phyloP scores from a whole-genome alignment of 1,140 invertebrate genomes.

The Geopemphigus sp. region DNA sequence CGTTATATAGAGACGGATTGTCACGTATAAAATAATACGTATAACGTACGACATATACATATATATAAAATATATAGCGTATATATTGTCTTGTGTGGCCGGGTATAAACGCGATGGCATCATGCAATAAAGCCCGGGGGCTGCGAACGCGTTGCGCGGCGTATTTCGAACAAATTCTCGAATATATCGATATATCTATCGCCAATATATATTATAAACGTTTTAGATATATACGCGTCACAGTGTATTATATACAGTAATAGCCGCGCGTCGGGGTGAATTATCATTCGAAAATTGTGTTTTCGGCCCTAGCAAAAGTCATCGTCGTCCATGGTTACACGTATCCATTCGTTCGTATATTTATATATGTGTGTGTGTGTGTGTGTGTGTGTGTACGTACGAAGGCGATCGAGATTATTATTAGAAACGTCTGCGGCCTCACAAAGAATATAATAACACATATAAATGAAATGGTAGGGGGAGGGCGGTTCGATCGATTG shows the following conservation, averaged over 20 bases:
- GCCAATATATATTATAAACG: no score
- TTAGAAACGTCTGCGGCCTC: neutral
- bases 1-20: slow-evolving; percentile 29
- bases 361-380: no score
- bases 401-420: slow-evolving; percentile 9
- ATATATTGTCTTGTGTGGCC: slow-evolving; percentile 12
- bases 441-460: neutral
- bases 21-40: neutral
- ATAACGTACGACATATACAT: no score
- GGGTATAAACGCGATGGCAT: no score
- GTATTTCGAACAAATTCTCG: slow-evolving; percentile 12
- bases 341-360: no score
- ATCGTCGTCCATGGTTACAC: no score
- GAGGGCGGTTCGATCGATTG: no score
- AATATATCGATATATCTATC: slow-evolving; percentile 5
- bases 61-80: no score
- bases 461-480: neutral
- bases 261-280: neutral
- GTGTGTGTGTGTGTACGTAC: no score
- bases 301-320: neutral
- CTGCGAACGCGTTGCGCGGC: neutral
- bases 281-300: slow-evolving; percentile 11
- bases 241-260: no score
- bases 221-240: no score
- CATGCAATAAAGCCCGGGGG: neutral